A percentile compares a stretch with the other conserved stretches of the same genome.
These are phyloP conservation scores for Gerris lacustris DNA, from an alignment of 2,888 invertebrate genomes.

Conservation along the genomic window DNA sequence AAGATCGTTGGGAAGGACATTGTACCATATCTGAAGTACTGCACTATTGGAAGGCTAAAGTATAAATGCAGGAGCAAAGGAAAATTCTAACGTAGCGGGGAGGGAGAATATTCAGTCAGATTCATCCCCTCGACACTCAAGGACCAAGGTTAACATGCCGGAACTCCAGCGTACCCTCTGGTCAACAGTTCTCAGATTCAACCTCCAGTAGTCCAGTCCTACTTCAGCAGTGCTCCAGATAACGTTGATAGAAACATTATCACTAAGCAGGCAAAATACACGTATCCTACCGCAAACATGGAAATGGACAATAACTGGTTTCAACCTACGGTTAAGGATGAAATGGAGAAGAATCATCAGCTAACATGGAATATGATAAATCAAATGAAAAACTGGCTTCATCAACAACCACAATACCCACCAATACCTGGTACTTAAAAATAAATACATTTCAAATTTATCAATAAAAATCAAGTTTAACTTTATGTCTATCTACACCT, in stretches of 20 bases:
- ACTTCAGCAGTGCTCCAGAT: no score
- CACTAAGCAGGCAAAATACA: no score
- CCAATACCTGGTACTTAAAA: conserved; percentile 18
- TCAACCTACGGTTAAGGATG: conserved; percentile 21
- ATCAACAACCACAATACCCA: conserved; percentile 19
- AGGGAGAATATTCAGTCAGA: no score
- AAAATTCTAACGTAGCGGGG: no score
- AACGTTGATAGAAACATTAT: no score
- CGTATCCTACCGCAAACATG: not conserved
- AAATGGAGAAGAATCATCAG: conserved; percentile 21
- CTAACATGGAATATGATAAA: conserved; percentile 18
- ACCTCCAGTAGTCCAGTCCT: not conserved
- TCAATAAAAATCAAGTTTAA: conserved; percentile 7
- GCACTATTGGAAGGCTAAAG: no score
- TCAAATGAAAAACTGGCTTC: conserved; percentile 19
- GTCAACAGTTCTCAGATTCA: conserved; percentile 11
- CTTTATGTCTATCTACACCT: no score
- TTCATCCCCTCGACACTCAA: not conserved
- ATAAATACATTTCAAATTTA: not conserved
- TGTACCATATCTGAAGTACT: no score
- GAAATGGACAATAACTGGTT: conserved; percentile 13
- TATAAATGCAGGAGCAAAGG: no score
- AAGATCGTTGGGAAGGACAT: no score
- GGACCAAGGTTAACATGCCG: conserved; percentile 7
- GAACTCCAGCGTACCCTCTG: conserved; percentile 10